Percentiles rank a stretch among this genome's conserved stretches.
These are phyloP conservation scores for Nephrotoma flavescens DNA, from an alignment of 2,888 invertebrate genomes.

Conservation along the genomic window DNA sequence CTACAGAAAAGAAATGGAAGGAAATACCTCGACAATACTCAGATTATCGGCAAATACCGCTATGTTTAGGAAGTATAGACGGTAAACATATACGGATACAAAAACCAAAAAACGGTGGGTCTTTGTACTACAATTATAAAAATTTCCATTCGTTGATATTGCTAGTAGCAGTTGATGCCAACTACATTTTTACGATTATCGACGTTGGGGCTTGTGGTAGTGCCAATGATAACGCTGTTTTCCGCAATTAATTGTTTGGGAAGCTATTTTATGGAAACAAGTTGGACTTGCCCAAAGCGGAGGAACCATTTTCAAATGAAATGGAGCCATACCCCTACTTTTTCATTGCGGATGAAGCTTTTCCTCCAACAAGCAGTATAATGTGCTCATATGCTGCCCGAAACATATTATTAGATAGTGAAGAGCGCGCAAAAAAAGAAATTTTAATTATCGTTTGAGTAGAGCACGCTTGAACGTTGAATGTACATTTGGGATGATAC, in stretches of 20 bases:
- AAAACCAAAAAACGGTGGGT: background rate
- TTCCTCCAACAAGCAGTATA: background rate
- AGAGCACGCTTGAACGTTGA: background rate
- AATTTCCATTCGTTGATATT: background rate
- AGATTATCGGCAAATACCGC: no score
- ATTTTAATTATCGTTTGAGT: background rate
- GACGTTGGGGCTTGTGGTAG: no score
- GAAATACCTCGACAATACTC: no score
- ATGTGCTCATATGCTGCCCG: background rate
- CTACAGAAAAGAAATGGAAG: no score
- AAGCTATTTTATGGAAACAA: background rate
- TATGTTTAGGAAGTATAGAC: background rate
- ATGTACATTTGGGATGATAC: background rate
- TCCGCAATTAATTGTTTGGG: no score
- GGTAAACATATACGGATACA: background rate
- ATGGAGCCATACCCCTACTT: no score
- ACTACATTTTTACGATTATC: no score
- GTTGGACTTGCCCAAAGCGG: background rate
- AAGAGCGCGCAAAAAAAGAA: background rate
- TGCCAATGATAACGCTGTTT: no score
- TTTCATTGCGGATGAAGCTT: no score
- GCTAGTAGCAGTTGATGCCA: background rate
- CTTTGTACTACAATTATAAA: background rate
- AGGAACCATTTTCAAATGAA: background rate
- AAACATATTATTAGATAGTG: background rate